Evolutionary conservation across 2,888 invertebrate species (phyloP).

Genomic region (Xestia xanthographa): DNA sequence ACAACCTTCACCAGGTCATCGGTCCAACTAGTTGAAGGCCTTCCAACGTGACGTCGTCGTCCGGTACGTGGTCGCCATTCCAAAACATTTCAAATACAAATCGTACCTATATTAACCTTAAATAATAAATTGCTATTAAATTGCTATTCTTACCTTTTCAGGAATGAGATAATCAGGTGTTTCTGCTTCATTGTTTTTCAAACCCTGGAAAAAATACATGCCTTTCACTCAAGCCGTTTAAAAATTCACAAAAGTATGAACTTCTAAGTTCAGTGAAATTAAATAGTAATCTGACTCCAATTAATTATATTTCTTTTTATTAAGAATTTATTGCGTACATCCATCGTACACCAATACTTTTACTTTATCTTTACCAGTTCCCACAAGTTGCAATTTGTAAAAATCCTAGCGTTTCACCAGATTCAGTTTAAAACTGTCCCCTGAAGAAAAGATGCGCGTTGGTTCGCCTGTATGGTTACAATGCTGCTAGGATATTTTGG

Average conservation of each 20-base stretch:
- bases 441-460: not conserved
- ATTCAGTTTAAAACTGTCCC: too few relatives aligned
- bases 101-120: not conserved
- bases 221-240: not conserved
- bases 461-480: not conserved
- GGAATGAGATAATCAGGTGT: slow-evolving; percentile 54
- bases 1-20: too few relatives aligned
- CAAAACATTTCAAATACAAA: too few relatives aligned
- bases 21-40: too few relatives aligned
- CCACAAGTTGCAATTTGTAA: not conserved
- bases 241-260: not conserved
- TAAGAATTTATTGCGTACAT: too few relatives aligned
- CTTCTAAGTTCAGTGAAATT: not conserved
- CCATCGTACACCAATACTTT: too few relatives aligned
- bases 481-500: not conserved
- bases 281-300: not conserved
- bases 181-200: not conserved
- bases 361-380: not conserved
- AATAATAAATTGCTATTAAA: not conserved
- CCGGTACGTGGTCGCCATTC: too few relatives aligned
- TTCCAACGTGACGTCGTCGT: too few relatives aligned
- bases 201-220: slow-evolving; percentile 6
- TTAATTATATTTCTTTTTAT: too few relatives aligned
- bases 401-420: not conserved
- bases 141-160: slow-evolving; percentile 53